Percentiles rank a stretch among this genome's conserved stretches.
These are phyloP conservation scores for Drosophila subobscura DNA, from an alignment of 1,140 invertebrate genomes.

Conservation along the genomic window DNA sequence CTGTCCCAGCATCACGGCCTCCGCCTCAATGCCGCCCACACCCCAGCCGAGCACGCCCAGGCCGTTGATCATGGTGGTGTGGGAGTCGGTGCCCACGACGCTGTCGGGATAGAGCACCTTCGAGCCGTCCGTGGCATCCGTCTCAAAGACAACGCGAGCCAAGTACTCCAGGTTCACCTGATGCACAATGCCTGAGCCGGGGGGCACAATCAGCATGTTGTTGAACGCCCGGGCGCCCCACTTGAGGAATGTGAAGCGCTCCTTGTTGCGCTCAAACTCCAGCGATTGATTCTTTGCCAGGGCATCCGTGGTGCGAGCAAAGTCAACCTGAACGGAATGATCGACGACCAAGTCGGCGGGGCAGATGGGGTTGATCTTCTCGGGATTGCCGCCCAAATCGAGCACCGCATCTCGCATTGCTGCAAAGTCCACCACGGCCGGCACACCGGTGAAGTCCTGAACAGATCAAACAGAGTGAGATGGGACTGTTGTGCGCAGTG, in stretches of 20 bases:
- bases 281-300: constrained; percentile 96
- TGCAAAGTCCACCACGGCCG: constrained; percentile 99
- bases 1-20: constrained; percentile 97
- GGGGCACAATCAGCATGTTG: constrained; percentile 99
- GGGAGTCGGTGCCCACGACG: constrained; percentile 98
- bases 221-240: constrained; percentile 98
- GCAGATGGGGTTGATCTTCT: constrained; percentile 98
- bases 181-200: constrained; percentile 98
- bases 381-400: constrained; percentile 92
- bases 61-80: constrained; percentile 99
- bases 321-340: constrained; percentile 99
- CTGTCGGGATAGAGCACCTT: constrained; percentile 94
- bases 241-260: constrained; percentile 98
- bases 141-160: constrained; percentile 95
- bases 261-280: constrained; percentile 98
- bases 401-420: constrained; percentile 98
- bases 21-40: constrained; percentile 90
- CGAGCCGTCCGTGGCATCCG: constrained; percentile 80
- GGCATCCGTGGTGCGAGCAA: constrained; percentile 93
- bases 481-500: not conserved
- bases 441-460: constrained; percentile 97
- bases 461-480: not conserved
- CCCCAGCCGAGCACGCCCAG: constrained; percentile 92
- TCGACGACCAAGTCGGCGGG: constrained; percentile 99
- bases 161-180: constrained; percentile 99